Evolutionary conservation across 2,113 vertebrate species (phyloP).

Genomic region (Jacana jacana): DNA sequence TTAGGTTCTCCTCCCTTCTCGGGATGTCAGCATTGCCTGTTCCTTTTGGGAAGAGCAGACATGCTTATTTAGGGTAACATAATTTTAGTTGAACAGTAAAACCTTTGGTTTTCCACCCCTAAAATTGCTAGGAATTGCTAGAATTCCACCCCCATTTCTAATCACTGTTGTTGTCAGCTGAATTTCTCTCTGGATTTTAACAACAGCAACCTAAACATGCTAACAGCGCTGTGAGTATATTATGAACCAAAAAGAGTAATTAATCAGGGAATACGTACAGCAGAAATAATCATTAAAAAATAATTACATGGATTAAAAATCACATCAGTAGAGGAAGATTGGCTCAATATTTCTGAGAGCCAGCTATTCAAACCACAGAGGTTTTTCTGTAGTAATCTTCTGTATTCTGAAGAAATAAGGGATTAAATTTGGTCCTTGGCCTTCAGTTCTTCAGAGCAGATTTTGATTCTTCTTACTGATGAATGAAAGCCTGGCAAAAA

Average conservation of each 20-base stretch:
- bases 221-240: background rate
- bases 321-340: background rate
- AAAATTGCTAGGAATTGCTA: background rate
- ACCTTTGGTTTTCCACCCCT: background rate
- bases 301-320: background rate
- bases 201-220: background rate
- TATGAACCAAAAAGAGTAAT: background rate
- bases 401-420: background rate
- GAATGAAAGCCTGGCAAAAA: slow-evolving; percentile 11
- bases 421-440: background rate
- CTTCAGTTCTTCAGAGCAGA: background rate
- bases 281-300: background rate
- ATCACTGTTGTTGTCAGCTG: background rate
- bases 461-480: background rate
- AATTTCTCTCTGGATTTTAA: background rate
- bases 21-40: background rate
- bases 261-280: background rate
- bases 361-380: background rate
- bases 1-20: background rate
- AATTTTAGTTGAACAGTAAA: background rate
- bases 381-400: background rate
- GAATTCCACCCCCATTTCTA: background rate
- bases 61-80: background rate
- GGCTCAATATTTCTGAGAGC: background rate
- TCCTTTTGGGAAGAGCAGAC: background rate